Conservation (phyloP, 2,113 vertebrate species). For the Bubo scandiacus region DNA sequence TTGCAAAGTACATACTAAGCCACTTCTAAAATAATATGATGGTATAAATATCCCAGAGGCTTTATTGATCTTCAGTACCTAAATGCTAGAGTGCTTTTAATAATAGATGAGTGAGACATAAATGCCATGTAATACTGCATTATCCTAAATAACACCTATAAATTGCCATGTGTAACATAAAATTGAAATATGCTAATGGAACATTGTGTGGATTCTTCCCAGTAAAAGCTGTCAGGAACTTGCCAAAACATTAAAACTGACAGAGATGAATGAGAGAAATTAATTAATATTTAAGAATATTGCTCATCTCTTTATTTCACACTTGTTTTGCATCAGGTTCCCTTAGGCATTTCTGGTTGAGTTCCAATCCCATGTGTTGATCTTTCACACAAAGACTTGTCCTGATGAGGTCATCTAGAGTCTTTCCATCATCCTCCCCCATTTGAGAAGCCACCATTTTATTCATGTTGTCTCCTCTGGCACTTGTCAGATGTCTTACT, state of each 20-base stretch:
- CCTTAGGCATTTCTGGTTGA: not conserved
- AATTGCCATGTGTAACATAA: constrained; percentile 62
- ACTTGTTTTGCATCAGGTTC: not conserved
- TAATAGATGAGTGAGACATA: constrained; percentile 70
- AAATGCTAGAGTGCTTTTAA: constrained; percentile 64
- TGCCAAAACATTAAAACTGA: constrained; percentile 46
- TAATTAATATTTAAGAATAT: constrained; percentile 63
- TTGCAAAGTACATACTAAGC: constrained; percentile 27
- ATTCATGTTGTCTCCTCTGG: not conserved
- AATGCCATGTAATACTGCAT: constrained; percentile 61
- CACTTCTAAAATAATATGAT: constrained; percentile 51
- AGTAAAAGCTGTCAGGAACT: constrained; percentile 42
- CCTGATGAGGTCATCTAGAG: not conserved
- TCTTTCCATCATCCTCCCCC: not conserved
- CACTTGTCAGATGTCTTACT: not conserved
- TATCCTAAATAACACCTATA: constrained; percentile 69
- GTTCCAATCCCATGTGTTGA: not conserved
- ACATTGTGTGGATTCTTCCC: constrained; percentile 48
- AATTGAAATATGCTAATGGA: constrained; percentile 78
- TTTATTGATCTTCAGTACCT: constrained; percentile 61
- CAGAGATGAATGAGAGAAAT: constrained; percentile 39
- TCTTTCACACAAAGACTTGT: not conserved
- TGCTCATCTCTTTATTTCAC: constrained; percentile 25
- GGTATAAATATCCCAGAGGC: constrained; percentile 42
- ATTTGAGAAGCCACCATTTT: not conserved